These are phyloP conservation scores for Beris chalybata DNA, from an alignment of 2,888 invertebrate species.

Conservation along the genomic window DNA sequence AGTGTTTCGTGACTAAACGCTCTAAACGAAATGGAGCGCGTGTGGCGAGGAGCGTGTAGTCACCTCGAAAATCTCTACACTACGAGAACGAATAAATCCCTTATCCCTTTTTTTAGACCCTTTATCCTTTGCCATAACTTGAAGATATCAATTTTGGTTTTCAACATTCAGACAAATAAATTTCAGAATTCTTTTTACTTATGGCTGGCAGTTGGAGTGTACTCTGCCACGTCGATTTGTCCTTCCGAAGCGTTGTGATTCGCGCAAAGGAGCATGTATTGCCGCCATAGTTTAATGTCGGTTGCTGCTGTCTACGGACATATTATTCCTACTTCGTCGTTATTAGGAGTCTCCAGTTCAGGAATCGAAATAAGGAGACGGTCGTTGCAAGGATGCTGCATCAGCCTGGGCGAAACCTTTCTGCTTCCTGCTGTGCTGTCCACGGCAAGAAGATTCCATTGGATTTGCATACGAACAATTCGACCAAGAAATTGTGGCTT, in stretches of 20 bases:
- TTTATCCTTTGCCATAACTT: constrained; percentile 33
- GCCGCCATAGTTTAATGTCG: not conserved
- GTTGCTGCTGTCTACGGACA: not conserved
- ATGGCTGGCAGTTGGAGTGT: constrained; percentile 22
- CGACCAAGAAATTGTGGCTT: not conserved
- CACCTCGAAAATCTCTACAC: not conserved
- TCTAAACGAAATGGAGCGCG: not conserved
- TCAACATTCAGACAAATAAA: constrained; percentile 39
- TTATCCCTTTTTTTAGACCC: not conserved
- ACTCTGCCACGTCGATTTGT: not conserved
- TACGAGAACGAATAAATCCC: not conserved
- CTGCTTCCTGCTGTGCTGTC: constrained; percentile 1
- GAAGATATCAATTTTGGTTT: constrained; percentile 38
- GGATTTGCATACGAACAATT: constrained; percentile 22
- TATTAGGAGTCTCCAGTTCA: no score
- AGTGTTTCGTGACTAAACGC: constrained; percentile 24
- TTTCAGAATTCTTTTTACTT: constrained; percentile 36
- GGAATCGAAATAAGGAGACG: not conserved
- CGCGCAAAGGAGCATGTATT: not conserved
- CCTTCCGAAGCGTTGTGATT: constrained; percentile 2
- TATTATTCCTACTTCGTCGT: no score
- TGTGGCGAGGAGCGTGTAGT: not conserved
- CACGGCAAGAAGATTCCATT: not conserved
- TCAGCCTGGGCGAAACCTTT: not conserved
- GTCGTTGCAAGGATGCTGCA: constrained; percentile 4